Evolutionary conservation across 1,140 invertebrate species (phyloP), one percentile per base, ranked within the genome.

Genomic region (Drosophila pandora): DNA sequence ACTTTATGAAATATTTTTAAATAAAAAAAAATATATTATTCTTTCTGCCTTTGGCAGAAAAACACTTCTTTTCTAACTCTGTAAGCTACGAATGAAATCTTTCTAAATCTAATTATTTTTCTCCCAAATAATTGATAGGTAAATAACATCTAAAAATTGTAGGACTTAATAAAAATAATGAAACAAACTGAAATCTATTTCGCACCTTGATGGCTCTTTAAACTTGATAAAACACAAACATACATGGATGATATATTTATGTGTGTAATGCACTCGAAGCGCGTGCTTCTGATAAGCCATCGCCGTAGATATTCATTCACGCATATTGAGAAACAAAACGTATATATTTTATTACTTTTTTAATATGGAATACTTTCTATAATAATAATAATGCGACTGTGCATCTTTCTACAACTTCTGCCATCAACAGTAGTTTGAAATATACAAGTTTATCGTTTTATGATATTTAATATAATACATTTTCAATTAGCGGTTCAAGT

Each of bases 381-480:
- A 68, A 82, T 85, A 87, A 81, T 85, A 81, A 77, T 87, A 81
- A 61, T 85, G 65, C 68, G 73, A 62, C 58, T 60, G 62, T 77
- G 70, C 73, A 69, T 59, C 21, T 70, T 61, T 82, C 57, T 65
- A 79, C 61, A 65, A 84, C 76, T 79, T 72, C 65, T 84, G 80
- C 41, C 30, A 37, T 43, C 50, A 61, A 59, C 75, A 79, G 71
- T 61, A 79, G 83, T 65, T 61, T 79, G 57, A 88, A 83, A 79
- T 83, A 88, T 82, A 87, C 64, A 87, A 52, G 65, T 56, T 79
- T 59, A 75, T 69, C 58, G 67, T 79, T 89, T 84, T 79, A 34
- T 72, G 56, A 81, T 84, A 84, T 76, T 85, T 76, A 84, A 84
- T 84, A 84, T 84, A 84, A 84, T 84, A 84, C 81, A 84, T 76